Conservation (phyloP, 2,888 invertebrate species). For the Eupithecia exiguata region DNA sequence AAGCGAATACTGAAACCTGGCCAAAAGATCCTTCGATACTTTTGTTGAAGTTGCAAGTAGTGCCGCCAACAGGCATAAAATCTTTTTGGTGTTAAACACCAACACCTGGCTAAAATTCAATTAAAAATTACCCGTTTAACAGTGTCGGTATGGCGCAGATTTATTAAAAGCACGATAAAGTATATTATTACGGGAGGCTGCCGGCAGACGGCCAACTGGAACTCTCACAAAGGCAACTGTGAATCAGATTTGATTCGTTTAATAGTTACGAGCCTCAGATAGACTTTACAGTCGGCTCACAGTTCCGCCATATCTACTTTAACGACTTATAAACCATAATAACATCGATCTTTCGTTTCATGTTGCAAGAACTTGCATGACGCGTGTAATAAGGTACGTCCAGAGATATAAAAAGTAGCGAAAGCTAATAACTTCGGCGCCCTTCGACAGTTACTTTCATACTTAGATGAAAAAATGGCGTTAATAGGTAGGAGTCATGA, state of each 20-base stretch:
- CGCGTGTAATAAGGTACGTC: conserved; percentile 22
- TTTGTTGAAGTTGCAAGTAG: conserved; percentile 44
- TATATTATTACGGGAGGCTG: conserved; percentile 62
- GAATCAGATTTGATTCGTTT: conserved; percentile 73
- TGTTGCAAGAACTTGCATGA: conserved; percentile 41
- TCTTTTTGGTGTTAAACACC: conserved; percentile 60
- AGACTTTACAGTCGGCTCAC: conserved; percentile 65
- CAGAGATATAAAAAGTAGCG: conserved; percentile 30
- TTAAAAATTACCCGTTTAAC: conserved; percentile 73
- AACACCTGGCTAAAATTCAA: conserved; percentile 73
- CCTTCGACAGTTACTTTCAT: conserved; percentile 32
- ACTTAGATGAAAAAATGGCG: conserved; percentile 22
- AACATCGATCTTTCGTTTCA: conserved; percentile 51
- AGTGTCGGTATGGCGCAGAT: conserved; percentile 59
- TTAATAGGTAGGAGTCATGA: conserved; percentile 27
- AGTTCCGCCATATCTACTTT: conserved; percentile 48
- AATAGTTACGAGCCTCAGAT: conserved; percentile 69
- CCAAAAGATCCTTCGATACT: conserved; percentile 30
- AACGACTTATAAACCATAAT: conserved; percentile 54
- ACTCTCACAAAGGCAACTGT: conserved; percentile 68
- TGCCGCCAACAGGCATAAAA: conserved; percentile 56
- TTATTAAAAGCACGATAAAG: conserved; percentile 73
- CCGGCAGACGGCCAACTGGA: conserved; percentile 62
- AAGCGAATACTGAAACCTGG: conserved; percentile 14
- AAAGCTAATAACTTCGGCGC: conserved; percentile 23